A percentile compares a stretch with the other conserved stretches of the same genome.
Conservation (phyloP, 2,888 invertebrate genomes). For the Azorinus chamasolen region DNA sequence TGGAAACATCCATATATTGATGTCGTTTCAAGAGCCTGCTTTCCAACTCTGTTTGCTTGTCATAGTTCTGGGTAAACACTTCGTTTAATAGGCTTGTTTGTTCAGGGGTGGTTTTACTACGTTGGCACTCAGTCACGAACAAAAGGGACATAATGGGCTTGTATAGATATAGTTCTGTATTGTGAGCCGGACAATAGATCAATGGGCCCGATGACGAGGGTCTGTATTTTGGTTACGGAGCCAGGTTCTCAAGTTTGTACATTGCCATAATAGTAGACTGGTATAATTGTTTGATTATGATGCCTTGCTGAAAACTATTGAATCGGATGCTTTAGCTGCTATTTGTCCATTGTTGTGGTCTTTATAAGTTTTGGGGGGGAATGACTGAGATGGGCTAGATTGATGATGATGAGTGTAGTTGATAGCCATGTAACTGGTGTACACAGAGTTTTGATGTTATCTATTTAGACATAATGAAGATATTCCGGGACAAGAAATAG, state of each 20-base stretch:
- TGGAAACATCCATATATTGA: conserved; percentile 43
- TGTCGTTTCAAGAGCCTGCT: conserved; percentile 38
- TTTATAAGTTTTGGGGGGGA: too few species aligned
- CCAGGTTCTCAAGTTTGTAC: conserved; percentile 46
- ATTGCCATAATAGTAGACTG: conserved; percentile 41
- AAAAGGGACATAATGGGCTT: conserved; percentile 47
- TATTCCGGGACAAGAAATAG: too few species aligned
- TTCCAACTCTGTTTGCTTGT: conserved; percentile 51
- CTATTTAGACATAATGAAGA: too few species aligned
- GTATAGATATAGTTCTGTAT: conserved; percentile 57
- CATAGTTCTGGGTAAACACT: conserved; percentile 56
- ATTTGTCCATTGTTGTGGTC: too few species aligned
- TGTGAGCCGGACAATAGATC: conserved; percentile 55
- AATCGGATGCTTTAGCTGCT: too few species aligned
- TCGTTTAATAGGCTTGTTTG: conserved; percentile 51
- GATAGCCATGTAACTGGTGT: too few species aligned
- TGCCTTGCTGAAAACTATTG: too few species aligned
- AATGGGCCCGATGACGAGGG: conserved; percentile 27
- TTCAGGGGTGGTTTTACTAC: conserved; percentile 57
- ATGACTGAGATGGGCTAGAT: too few species aligned
- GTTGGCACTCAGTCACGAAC: conserved; percentile 50
- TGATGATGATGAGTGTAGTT: too few species aligned
- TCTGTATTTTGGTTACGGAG: conserved; percentile 47
- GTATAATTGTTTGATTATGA: conserved; percentile 51
- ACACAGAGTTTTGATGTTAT: too few species aligned